These are phyloP conservation scores for Triops cancriformis DNA, from an alignment of 1,140 invertebrate genomes.

Conservation along the genomic window DNA sequence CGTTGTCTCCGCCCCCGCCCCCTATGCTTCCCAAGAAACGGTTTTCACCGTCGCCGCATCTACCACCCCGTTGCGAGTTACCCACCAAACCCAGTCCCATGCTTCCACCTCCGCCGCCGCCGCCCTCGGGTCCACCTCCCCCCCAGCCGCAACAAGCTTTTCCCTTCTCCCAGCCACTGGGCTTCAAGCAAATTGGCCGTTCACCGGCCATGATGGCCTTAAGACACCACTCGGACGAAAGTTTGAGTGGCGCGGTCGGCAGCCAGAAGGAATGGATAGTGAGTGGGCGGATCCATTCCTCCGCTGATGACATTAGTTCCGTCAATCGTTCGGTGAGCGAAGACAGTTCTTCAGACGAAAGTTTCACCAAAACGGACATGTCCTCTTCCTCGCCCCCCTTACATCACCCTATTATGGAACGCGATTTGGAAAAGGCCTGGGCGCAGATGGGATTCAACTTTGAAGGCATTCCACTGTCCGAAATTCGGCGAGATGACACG, in stretches of 20 bases:
- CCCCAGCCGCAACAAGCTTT: not conserved
- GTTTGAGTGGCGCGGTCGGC: slow-evolving; percentile 14
- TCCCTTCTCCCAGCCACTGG: not conserved
- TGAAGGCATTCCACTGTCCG: not conserved
- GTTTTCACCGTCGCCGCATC: not conserved
- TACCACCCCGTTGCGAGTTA: not conserved
- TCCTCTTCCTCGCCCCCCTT: slow-evolving; percentile 52
- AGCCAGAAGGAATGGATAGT: slow-evolving; percentile 30
- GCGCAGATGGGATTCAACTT: slow-evolving; percentile 19
- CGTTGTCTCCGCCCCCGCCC: not conserved
- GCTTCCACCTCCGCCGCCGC: slow-evolving; percentile 20
- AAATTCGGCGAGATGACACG: not conserved
- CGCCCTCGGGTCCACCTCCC: not conserved
- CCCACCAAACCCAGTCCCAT: not conserved
- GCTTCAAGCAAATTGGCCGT: slow-evolving; percentile 1
- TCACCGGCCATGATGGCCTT: not conserved
- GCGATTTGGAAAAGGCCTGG: slow-evolving; percentile 26
- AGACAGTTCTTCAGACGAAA: slow-evolving; percentile 69
- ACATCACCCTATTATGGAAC: slow-evolving; percentile 41
- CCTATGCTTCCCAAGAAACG: not conserved
- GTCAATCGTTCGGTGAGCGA: slow-evolving; percentile 59
- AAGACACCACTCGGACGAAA: slow-evolving; percentile 30
- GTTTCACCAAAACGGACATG: slow-evolving; percentile 52
- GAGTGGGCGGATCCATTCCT: slow-evolving; percentile 50
- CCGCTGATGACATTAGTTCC: slow-evolving; percentile 68